Evolutionary conservation across 2,113 vertebrate species (phyloP), one percentile per base, ranked within the genome.

Genomic region (Poicephalus gulielmi): DNA sequence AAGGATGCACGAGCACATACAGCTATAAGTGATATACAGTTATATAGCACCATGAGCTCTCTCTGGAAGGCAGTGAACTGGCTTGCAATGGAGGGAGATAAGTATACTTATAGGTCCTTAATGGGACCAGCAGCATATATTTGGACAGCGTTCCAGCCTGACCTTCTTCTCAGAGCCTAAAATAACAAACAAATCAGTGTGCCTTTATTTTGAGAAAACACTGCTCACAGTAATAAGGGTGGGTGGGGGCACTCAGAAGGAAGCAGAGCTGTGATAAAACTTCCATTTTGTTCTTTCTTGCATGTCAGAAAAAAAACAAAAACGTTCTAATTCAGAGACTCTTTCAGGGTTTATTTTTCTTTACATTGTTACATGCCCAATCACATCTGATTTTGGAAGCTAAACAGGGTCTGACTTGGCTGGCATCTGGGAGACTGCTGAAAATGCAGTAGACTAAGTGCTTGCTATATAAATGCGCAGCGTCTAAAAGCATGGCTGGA

Each of bases 121-220:
- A 63, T 49, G 76, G 88, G 53, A 88, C 92, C 14, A 49, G 39
- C 19, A 37, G 67, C 67, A 37, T 76, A 10, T 30, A 86, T 91
- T 87, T 91, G 94, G 82, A 91, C 63, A 70, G 90, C 3, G 23
- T 78, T 96, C 79, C 88, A 77, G 90, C 20, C 71, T 83, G 79
- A 94, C 88, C 92, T 86, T 88, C 94, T 90, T 85, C 83, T 85
- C 76, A 18, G 84, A 92, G 95, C 93, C 92, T 94, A 94, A 92
- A 97, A 97, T 88, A 97, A 96, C 95, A 96, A 95, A 96, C 93
- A 96, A 86, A 93, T 88, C 94, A 93, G 82, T 76, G 93, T 43
- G 92, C 68, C 88, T 95, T 96, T 96, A 96, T 96, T 97, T 96
- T 92, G 88, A 97, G 94, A 93, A 93, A 96, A 92, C 33, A 2